These are phyloP conservation scores for Drosophila arizonae DNA, from an alignment of 1,140 invertebrate genomes.

Conservation along the genomic window DNA sequence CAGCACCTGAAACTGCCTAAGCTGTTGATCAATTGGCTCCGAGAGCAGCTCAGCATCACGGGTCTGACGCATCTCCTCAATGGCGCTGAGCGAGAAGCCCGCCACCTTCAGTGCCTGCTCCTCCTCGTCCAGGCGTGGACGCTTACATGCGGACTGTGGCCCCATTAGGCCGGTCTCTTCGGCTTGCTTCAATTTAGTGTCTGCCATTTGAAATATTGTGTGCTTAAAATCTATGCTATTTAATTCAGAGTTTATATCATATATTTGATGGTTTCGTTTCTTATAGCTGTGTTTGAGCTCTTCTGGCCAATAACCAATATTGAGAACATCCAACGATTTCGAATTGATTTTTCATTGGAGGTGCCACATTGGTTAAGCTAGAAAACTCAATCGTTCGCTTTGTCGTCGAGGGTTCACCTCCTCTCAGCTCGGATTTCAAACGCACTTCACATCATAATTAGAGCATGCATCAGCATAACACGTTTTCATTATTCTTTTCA, in stretches of 20 bases:
- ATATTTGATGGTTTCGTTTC: conserved; percentile 22
- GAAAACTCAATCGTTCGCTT: conserved; percentile 52
- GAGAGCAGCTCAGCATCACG: conserved; percentile 60
- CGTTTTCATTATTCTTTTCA: conserved; percentile 20
- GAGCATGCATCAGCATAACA: conserved; percentile 40
- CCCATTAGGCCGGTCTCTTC: not conserved
- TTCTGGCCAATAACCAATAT: conserved; percentile 81
- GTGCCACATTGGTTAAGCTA: conserved; percentile 80
- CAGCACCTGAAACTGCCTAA: conserved; percentile 89
- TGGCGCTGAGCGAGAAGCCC: conserved; percentile 79
- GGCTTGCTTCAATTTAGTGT: conserved; percentile 3
- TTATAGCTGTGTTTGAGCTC: conserved; percentile 59
- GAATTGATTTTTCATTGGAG: conserved; percentile 77
- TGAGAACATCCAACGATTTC: conserved; percentile 81
- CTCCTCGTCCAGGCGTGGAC: conserved; percentile 58
- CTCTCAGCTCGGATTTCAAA: conserved; percentile 4
- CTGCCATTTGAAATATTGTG: conserved; percentile 43
- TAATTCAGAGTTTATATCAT: not conserved
- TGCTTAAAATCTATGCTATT: conserved; percentile 24
- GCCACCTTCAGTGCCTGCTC: conserved; percentile 69
- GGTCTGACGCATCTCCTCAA: conserved; percentile 75
- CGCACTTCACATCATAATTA: conserved; percentile 42
- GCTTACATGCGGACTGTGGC: conserved; percentile 30
- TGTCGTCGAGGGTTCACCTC: conserved; percentile 5
- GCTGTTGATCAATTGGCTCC: conserved; percentile 68